Evolutionary conservation across 2,888 invertebrate species (phyloP).

Genomic region (Blastobasis lacticolella): DNA sequence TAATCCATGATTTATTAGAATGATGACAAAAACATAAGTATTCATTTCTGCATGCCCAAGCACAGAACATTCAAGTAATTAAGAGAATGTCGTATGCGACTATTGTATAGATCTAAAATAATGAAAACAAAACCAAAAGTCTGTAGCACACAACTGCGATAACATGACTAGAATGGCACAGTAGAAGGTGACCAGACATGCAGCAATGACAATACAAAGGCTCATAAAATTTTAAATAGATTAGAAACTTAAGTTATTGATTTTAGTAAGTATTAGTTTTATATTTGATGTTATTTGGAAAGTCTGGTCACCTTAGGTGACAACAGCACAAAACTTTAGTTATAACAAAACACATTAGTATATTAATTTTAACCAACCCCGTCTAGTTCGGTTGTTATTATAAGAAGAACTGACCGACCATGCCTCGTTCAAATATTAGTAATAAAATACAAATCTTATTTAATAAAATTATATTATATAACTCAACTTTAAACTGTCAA

Average conservation of each 20-base stretch:
- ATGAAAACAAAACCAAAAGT: conserved; percentile 37
- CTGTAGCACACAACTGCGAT: conserved; percentile 46
- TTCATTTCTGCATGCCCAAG: conserved; percentile 74
- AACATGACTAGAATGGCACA: conserved; percentile 31
- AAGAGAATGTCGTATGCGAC: conserved; percentile 52
- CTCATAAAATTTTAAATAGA: neutral
- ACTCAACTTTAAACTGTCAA: neutral
- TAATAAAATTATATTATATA: neutral
- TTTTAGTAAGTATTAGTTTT: neutral
- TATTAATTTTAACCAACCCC: conserved; percentile 44
- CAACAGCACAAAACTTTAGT: conserved; percentile 43
- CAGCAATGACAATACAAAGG: conserved; percentile 50
- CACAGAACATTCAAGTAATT: conserved; percentile 52
- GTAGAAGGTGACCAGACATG: conserved; percentile 71
- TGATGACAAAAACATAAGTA: conserved; percentile 40
- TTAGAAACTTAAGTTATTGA: neutral
- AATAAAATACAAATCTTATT: neutral
- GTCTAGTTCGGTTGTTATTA: conserved; percentile 59
- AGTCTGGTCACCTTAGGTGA: conserved; percentile 72
- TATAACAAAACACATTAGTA: conserved; percentile 30
- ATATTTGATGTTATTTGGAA: conserved; percentile 4
- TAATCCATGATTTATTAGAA: conserved; percentile 35
- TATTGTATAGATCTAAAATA: conserved; percentile 38
- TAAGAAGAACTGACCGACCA: conserved; percentile 27
- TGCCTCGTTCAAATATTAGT: conserved; percentile 31